Percentiles rank a stretch among this genome's conserved stretches.
These are phyloP conservation scores for Clarias batrachus DNA, from an alignment of 2,113 vertebrate genomes.

Conservation along the genomic window DNA sequence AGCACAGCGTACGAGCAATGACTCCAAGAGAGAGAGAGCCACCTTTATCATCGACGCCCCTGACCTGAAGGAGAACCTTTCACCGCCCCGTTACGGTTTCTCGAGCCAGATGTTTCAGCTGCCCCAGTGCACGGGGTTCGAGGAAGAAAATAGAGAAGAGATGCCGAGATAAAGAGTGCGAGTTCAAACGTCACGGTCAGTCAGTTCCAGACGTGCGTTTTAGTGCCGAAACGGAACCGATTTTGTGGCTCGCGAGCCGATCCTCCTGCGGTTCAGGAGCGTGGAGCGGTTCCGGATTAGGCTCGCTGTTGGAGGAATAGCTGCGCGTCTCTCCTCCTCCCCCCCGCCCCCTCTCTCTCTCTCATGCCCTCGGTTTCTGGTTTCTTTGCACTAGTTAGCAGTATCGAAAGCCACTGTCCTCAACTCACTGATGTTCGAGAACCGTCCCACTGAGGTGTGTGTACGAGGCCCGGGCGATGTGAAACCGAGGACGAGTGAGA, in stretches of 20 bases:
- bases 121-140: neutral
- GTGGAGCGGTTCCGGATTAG: conserved; percentile 28
- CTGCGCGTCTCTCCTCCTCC: neutral
- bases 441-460: neutral
- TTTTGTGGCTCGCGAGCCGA: conserved; percentile 1
- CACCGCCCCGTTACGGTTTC: no score
- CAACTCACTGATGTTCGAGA: neutral
- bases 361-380: neutral
- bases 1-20: neutral
- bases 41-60: neutral
- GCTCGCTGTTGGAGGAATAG: neutral
- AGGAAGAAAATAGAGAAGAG: neutral
- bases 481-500: neutral
- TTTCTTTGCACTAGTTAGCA: neutral
- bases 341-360: neutral
- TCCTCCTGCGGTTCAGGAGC: neutral
- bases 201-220: neutral
- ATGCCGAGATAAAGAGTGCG: neutral
- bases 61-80: neutral
- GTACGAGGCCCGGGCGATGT: neutral
- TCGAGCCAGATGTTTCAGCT: neutral
- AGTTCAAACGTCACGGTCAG: neutral
- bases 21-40: neutral
- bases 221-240: neutral
- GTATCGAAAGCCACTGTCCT: neutral